These are phyloP conservation scores for Siderastrea siderea DNA, from an alignment of 92 coral and sea anemone genomes.

Conservation along the genomic window DNA sequence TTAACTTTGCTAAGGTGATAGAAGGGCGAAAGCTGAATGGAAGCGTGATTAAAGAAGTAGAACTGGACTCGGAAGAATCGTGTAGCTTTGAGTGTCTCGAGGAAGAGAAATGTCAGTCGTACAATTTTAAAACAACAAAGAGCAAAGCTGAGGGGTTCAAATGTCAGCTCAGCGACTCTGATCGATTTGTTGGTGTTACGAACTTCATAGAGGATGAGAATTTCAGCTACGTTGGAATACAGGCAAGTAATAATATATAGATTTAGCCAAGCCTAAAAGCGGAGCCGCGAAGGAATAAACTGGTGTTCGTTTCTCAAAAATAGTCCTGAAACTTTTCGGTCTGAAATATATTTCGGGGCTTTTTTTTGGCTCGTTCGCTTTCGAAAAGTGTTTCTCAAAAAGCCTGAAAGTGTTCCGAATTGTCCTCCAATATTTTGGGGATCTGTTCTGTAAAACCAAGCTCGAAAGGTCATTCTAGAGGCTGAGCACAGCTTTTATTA, in stretches of 20 bases:
- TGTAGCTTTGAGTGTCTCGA: neutral
- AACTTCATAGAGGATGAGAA: neutral
- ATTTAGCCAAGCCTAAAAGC: too few relatives aligned
- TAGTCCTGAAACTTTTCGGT: too few relatives aligned
- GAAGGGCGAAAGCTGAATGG: neutral
- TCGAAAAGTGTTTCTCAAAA: too few relatives aligned
- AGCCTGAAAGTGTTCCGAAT: too few relatives aligned
- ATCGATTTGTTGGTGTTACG: neutral
- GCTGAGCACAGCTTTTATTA: too few relatives aligned
- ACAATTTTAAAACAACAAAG: neutral
- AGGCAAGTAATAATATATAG: neutral
- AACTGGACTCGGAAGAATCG: neutral
- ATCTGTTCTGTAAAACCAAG: too few relatives aligned
- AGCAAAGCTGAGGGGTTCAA: neutral
- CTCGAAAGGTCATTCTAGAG: too few relatives aligned
- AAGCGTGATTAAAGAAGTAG: neutral
- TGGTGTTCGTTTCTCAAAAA: too few relatives aligned
- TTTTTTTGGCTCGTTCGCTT: too few relatives aligned
- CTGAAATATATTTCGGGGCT: too few relatives aligned
- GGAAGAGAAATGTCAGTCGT: neutral
- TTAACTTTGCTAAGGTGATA: neutral
- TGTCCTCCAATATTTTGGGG: too few relatives aligned
- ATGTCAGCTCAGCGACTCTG: slow-evolving; percentile 1
- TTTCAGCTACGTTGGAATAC: neutral
- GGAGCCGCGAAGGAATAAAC: too few relatives aligned